Evolutionary conservation across 2,888 invertebrate species (phyloP).

Genomic region (Melanophora roralis): DNA sequence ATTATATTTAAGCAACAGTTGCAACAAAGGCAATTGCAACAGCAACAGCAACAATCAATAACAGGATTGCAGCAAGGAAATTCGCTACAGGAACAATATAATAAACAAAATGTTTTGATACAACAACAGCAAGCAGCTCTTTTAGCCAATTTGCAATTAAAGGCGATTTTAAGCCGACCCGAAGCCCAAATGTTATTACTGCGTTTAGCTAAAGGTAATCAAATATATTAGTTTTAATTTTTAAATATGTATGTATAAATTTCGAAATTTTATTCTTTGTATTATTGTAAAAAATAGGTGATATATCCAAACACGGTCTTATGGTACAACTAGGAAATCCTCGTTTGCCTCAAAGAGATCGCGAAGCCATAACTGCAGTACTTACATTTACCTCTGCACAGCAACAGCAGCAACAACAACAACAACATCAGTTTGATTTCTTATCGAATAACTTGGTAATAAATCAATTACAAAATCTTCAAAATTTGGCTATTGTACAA

Average conservation of each 20-base stretch:
- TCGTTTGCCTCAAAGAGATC: slow-evolving; percentile 71
- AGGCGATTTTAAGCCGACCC: slow-evolving; percentile 72
- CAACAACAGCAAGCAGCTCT: slow-evolving; percentile 74
- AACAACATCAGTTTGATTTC: slow-evolving; percentile 71
- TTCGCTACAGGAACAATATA: slow-evolving; percentile 61
- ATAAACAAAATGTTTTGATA: slow-evolving; percentile 48
- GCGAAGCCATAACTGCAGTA: slow-evolving; percentile 75
- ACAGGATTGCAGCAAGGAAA: slow-evolving; percentile 53
- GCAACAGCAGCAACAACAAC: slow-evolving; percentile 73
- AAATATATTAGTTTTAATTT: not conserved
- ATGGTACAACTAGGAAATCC: slow-evolving; percentile 74
- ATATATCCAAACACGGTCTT: slow-evolving; percentile 74
- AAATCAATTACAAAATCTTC: slow-evolving; percentile 74
- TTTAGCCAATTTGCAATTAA: slow-evolving; percentile 73
- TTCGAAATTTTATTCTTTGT: too few species aligned
- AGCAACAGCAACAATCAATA: slow-evolving; percentile 65
- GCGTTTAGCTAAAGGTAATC: slow-evolving; percentile 72
- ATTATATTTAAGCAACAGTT: slow-evolving; percentile 72
- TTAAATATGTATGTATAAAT: not conserved
- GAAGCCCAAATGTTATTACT: slow-evolving; percentile 72
- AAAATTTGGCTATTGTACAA: slow-evolving; percentile 73
- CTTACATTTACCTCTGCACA: slow-evolving; percentile 74
- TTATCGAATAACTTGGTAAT: slow-evolving; percentile 72
- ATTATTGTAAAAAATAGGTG: slow-evolving; percentile 65
- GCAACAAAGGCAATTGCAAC: slow-evolving; percentile 72